phyloP scores from a whole-genome alignment of 2,888 invertebrate species.

The Philonicus albiceps region DNA sequence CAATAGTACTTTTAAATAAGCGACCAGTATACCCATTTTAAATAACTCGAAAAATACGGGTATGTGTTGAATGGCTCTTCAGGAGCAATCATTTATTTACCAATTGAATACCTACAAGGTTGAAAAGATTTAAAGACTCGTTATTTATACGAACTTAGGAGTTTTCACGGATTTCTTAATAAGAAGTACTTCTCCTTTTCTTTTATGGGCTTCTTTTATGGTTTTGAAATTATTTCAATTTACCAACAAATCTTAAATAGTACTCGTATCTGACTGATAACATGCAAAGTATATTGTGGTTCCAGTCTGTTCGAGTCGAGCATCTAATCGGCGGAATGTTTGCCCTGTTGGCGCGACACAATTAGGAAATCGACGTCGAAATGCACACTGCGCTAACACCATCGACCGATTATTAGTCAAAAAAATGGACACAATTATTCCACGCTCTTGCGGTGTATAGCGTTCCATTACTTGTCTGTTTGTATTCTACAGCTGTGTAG shows the following conservation, averaged over 20 bases:
- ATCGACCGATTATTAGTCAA: too few species aligned
- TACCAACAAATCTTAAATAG: background rate
- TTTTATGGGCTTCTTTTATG: background rate
- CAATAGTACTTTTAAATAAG: background rate
- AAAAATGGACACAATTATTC: too few species aligned
- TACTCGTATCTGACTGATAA: too few species aligned
- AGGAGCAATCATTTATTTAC: background rate
- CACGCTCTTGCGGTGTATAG: too few species aligned
- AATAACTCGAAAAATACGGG: background rate
- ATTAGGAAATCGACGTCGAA: too few species aligned
- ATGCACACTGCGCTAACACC: too few species aligned
- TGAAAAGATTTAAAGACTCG: background rate
- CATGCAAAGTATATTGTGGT: too few species aligned
- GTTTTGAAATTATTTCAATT: background rate
- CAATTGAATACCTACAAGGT: background rate
- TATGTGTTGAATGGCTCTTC: background rate
- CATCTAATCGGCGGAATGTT: too few species aligned
- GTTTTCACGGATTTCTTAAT: background rate
- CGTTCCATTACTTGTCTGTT: too few species aligned
- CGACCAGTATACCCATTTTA: background rate
- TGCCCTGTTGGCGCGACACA: too few species aligned
- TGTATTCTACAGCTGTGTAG: too few species aligned
- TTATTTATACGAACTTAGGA: background rate
- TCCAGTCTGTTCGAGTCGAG: too few species aligned
- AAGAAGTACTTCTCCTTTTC: background rate